These are phyloP conservation scores for Linnaemya tessellans DNA, from an alignment of 2,888 invertebrate genomes.

Conservation along the genomic window DNA sequence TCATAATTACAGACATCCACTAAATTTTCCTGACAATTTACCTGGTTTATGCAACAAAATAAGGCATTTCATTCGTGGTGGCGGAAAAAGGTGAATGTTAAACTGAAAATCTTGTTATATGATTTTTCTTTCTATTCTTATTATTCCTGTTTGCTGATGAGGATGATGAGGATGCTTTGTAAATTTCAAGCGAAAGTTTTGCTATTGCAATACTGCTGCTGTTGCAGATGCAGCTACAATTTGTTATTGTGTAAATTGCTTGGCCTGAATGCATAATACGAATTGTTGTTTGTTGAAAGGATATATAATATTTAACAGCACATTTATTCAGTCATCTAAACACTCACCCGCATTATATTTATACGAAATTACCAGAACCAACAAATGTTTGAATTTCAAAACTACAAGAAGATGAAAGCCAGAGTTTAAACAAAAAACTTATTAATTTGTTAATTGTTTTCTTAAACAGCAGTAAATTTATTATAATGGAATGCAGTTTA, in stretches of 20 bases:
- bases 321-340: neutral
- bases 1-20: neutral
- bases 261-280: neutral
- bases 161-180: neutral
- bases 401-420: slow-evolving; percentile 34
- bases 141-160: neutral
- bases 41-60: slow-evolving; percentile 27
- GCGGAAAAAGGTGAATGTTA: neutral
- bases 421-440: slow-evolving; percentile 66
- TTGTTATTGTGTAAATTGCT: slow-evolving; percentile 18
- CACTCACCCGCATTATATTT: neutral
- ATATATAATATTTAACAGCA: slow-evolving; percentile 7
- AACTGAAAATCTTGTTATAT: slow-evolving; percentile 11
- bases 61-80: slow-evolving; percentile 26
- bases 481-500: neutral
- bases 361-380: neutral
- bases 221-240: neutral
- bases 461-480: slow-evolving; percentile 8
- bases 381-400: neutral
- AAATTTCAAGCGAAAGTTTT: slow-evolving; percentile 3
- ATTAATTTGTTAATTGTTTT: slow-evolving; percentile 62
- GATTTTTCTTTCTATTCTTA: slow-evolving; percentile 12
- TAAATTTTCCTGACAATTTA: slow-evolving; percentile 15
- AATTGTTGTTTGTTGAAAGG: slow-evolving; percentile 23
- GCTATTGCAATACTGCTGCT: neutral